phyloP scores from a whole-genome alignment of 2,113 vertebrate genomes.

The Menidia beryllina region DNA sequence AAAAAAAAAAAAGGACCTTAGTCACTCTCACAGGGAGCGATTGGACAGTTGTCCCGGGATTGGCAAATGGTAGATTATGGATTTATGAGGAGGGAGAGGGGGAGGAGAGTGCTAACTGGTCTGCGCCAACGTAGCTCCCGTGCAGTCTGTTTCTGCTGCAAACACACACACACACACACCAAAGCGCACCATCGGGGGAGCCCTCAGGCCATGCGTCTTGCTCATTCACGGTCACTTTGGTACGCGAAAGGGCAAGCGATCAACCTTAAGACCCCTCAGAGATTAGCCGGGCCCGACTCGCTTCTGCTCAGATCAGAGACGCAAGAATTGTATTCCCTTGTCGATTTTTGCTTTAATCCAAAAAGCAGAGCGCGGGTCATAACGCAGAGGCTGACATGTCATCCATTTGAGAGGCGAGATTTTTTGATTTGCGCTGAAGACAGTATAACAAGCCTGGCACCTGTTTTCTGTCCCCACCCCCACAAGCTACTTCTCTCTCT shows the following conservation, averaged over 20 bases:
- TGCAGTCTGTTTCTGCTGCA: not conserved
- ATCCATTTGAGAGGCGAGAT: not conserved
- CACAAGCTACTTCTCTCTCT: too few relatives aligned
- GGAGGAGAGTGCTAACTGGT: not conserved
- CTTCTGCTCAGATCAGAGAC: too few relatives aligned
- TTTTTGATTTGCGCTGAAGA: not conserved
- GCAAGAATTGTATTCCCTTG: too few relatives aligned
- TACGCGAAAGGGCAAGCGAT: not conserved
- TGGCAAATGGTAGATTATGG: conserved; percentile 30
- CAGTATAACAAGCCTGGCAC: not conserved
- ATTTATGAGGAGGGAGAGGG: conserved; percentile 9
- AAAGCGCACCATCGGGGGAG: not conserved
- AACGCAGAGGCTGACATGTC: not conserved
- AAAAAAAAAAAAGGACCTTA: conserved; percentile 41
- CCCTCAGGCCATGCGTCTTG: not conserved
- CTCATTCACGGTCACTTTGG: not conserved
- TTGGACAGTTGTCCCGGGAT: conserved; percentile 43
- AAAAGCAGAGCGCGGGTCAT: not conserved
- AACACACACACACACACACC: not conserved
- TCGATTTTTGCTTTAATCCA: too few relatives aligned
- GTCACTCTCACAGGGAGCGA: conserved; percentile 30
- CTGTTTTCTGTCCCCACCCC: not conserved
- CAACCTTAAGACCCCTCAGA: too few relatives aligned
- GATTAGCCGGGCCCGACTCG: too few relatives aligned
- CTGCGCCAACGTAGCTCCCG: not conserved